These are phyloP conservation scores for Seriola aureovittata DNA, from an alignment of 2,113 vertebrate genomes.

Conservation along the genomic window DNA sequence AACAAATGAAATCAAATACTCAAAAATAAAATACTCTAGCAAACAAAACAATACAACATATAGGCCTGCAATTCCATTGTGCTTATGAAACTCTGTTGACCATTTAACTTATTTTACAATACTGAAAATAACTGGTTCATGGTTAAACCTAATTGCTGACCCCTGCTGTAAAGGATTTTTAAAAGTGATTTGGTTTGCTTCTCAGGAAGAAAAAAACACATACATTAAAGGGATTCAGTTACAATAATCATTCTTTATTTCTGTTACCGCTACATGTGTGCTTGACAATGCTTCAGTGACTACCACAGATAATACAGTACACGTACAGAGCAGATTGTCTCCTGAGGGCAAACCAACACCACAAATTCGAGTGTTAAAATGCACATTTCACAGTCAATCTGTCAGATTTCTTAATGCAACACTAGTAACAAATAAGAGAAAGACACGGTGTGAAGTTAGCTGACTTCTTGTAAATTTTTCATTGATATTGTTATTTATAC, in stretches of 20 bases:
- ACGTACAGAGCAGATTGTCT: not conserved
- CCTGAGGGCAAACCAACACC: not conserved
- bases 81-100: not conserved
- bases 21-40: not conserved
- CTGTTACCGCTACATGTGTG: not conserved
- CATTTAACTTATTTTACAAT: not conserved
- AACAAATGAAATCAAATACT: not conserved
- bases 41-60: not conserved
- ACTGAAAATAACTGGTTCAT: not conserved
- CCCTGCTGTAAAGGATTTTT: slow-evolving; percentile 11
- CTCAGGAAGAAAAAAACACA: not conserved
- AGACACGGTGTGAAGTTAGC: slow-evolving; percentile 8
- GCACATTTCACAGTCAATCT: not conserved
- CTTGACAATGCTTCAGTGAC: not conserved
- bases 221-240: not conserved
- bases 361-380: not conserved
- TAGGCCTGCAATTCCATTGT: not conserved
- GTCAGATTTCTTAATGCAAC: slow-evolving; percentile 8
- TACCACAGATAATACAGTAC: not conserved
- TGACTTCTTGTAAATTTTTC: slow-evolving; percentile 18
- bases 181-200: slow-evolving; percentile 12
- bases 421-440: slow-evolving; percentile 25
- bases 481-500: slow-evolving; percentile 48
- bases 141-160: not conserved
- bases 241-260: not conserved